phyloP scores from a whole-genome alignment of 2,113 vertebrate genomes.

The Canis aureus region DNA sequence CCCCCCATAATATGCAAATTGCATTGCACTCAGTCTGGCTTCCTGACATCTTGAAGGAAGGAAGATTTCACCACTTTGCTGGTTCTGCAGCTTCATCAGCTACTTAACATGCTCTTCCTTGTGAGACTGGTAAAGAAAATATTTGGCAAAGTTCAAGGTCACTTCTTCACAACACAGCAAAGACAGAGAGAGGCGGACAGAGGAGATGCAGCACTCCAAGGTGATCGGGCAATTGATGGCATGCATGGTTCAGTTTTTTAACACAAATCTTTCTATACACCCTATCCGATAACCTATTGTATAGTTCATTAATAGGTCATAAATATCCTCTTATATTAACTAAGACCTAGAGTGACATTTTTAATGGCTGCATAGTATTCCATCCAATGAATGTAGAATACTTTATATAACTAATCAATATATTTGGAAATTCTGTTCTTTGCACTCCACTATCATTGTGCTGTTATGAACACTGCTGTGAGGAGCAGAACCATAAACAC shows the following conservation, averaged over 20 bases:
- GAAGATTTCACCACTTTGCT: conserved; percentile 89
- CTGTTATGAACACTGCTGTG: background rate
- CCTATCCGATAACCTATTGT: background rate
- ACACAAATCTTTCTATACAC: conserved; percentile 11
- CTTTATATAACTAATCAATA: background rate
- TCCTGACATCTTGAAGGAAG: conserved; percentile 90
- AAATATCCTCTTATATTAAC: background rate
- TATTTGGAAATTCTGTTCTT: conserved; percentile 13
- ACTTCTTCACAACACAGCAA: conserved; percentile 91
- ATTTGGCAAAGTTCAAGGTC: conserved; percentile 90
- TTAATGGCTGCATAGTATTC: background rate
- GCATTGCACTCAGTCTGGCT: conserved; percentile 92
- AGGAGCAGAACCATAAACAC: background rate
- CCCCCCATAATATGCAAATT: conserved; percentile 82
- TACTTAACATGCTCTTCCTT: conserved; percentile 92
- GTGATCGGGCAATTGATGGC: conserved; percentile 87
- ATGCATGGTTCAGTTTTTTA: conserved; percentile 61
- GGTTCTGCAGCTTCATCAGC: conserved; percentile 91
- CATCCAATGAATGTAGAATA: background rate
- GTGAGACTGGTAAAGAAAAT: conserved; percentile 89
- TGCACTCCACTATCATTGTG: background rate
- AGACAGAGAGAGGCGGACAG: conserved; percentile 64
- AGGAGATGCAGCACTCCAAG: background rate
- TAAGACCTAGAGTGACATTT: background rate
- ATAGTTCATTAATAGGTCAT: conserved; percentile 9